phyloP scores from a whole-genome alignment of 1,140 invertebrate genomes.

The Stenopsyche tienmushanensis region DNA sequence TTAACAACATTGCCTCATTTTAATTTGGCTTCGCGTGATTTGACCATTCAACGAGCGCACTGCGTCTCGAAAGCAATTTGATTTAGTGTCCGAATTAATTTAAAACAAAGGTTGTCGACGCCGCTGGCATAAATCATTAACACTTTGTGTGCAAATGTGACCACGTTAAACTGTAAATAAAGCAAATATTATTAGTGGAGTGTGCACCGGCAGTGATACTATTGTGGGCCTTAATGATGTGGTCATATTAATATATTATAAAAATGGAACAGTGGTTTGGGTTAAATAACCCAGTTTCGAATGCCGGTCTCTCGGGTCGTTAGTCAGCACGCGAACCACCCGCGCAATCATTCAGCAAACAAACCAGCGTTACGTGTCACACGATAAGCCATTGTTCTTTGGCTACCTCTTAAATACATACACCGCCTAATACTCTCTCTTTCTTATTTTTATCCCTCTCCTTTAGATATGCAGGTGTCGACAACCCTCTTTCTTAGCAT shows the following conservation, averaged over 20 bases:
- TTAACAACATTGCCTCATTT: too few species aligned
- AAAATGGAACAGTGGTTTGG: neutral
- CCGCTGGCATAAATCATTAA: neutral
- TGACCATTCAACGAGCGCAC: too few species aligned
- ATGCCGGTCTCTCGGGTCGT: constrained; percentile 11
- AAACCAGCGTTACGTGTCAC: constrained; percentile 35
- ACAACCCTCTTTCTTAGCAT: too few species aligned
- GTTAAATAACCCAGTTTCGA: constrained; percentile 20
- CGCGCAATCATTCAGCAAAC: constrained; percentile 32
- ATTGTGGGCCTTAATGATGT: constrained; percentile 5
- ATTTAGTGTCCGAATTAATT: too few species aligned
- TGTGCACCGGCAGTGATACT: neutral
- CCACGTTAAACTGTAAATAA: neutral
- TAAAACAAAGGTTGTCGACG: too few species aligned
- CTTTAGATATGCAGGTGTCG: too few species aligned
- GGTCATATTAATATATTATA: constrained; percentile 4
- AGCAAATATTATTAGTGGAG: neutral
- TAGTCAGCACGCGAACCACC: constrained; percentile 22
- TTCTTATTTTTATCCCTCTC: neutral
- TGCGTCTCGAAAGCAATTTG: too few species aligned
- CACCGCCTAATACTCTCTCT: neutral
- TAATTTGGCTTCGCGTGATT: too few species aligned
- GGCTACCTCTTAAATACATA: constrained; percentile 4
- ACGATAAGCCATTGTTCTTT: constrained; percentile 38
- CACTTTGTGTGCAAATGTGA: neutral